These are phyloP conservation scores for Pelobates cultripes DNA, from an alignment of 2,797 vertebrate genomes.

Conservation along the genomic window DNA sequence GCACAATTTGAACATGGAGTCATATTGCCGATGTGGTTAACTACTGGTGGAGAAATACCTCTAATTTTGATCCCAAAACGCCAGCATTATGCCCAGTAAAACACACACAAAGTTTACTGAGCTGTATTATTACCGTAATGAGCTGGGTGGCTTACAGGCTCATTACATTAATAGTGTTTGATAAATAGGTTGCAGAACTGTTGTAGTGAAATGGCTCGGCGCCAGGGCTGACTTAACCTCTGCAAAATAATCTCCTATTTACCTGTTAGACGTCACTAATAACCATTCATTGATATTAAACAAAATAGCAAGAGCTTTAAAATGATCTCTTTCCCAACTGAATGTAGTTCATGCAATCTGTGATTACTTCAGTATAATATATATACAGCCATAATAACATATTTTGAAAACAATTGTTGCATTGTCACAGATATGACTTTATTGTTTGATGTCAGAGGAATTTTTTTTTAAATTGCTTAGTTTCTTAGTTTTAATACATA, in stretches of 20 bases:
- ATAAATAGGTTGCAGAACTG: slow-evolving; percentile 52
- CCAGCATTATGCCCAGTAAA: slow-evolving; percentile 11
- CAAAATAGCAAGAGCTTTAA: no score
- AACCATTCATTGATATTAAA: no score
- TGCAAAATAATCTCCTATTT: slow-evolving; percentile 26
- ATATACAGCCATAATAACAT: no score
- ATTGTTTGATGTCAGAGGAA: no score
- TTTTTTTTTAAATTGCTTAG: no score
- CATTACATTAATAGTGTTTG: slow-evolving; percentile 57
- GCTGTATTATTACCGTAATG: slow-evolving; percentile 53
- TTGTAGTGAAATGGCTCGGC: slow-evolving; percentile 43
- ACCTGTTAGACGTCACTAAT: neutral
- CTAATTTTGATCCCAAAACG: slow-evolving; percentile 21
- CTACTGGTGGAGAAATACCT: neutral
- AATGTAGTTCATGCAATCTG: no score
- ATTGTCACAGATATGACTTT: no score
- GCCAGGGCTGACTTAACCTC: slow-evolving; percentile 40
- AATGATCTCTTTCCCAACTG: no score
- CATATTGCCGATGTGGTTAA: neutral
- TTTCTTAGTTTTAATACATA: no score
- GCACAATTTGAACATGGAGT: no score
- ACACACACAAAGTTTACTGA: slow-evolving; percentile 21
- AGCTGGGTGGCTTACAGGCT: slow-evolving; percentile 49
- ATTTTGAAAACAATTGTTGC: no score
- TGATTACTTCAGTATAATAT: no score